Base-by-base conservation (phyloP, 2,888 invertebrate genomes). In the Meiosimyza platycephala region DNA sequence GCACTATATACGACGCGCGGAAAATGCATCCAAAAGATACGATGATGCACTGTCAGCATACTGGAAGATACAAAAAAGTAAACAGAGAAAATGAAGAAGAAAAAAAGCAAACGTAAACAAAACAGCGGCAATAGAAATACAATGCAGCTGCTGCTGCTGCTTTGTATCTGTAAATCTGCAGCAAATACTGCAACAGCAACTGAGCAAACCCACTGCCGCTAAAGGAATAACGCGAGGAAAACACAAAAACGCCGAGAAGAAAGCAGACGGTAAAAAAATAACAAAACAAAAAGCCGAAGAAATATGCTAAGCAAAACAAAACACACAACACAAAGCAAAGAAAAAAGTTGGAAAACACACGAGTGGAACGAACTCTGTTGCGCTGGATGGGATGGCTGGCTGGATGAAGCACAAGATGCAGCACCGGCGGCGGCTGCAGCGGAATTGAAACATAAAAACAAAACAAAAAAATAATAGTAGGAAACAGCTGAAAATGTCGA, bases 351-450 rank as follows among this genome's bases (percentile, higher is more conserved):
- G 74, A 72, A 70, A 70, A 54, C 64, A 18, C 40, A 59, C 75
- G 82, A 81, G 82, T 82, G 83, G 82, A 82, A 82, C 83, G 82
- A 82, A 82, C 83, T 82, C 80, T 82, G 78, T 78, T 81, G 81
- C 82, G 81, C 82, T 80, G 52, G 40, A 6, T 40, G 40, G 40
- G 40, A 40, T 40, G 40, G 7, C 22, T 40, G 40, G 40, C 7
- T 6, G 40, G 40, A 40, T 40, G 40, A 3, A 9, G 40, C 40
- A 40, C 5, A 40, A 40, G 40, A 9, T 40, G 40, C 40, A 40
- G 40, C 9, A 40, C 40, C 40, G 9, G 40, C 40, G 9, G 40
- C 40, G 40, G 40, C 40, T 40, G 40, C 40, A 40, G 40, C 40
- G 40, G 40, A 40, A 40, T 40, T 9, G 40, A 40, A 40, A 40